These are phyloP conservation scores for Scaptodrosophila lebanonensis DNA, from an alignment of 1,140 invertebrate genomes.

Conservation along the genomic window DNA sequence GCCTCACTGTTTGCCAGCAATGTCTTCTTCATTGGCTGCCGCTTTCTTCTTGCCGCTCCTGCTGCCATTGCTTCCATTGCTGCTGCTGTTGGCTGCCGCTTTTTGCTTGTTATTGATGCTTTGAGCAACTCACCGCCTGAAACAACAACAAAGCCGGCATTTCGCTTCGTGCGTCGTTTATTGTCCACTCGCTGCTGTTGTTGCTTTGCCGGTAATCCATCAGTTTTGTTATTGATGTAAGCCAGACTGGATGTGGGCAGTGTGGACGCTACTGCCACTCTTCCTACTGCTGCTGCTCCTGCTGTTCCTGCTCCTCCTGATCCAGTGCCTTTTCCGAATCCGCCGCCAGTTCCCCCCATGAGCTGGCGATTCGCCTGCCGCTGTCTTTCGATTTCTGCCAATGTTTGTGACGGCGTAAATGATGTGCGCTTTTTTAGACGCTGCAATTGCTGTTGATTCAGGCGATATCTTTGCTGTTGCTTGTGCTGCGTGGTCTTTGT, in stretches of 20 bases:
- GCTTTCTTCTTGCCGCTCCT: slow-evolving; percentile 28
- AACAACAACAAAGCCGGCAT: slow-evolving; percentile 12
- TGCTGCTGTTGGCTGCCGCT: slow-evolving; percentile 32
- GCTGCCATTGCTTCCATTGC: slow-evolving; percentile 35
- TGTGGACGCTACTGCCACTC: slow-evolving; percentile 10
- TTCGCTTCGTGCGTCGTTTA: slow-evolving; percentile 47
- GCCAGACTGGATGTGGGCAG: slow-evolving; percentile 33
- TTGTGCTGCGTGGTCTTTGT: background rate
- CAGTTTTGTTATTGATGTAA: slow-evolving; percentile 68
- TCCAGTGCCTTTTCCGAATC: no score
- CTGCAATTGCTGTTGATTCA: slow-evolving; percentile 66
- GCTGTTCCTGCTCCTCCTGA: slow-evolving; percentile 28
- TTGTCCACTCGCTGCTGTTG: slow-evolving; percentile 27
- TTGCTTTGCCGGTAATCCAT: slow-evolving; percentile 65
- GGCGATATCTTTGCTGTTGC: slow-evolving; percentile 30
- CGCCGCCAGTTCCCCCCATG: no score
- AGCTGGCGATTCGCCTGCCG: slow-evolving; percentile 48
- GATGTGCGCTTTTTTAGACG: slow-evolving; percentile 72
- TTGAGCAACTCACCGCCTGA: slow-evolving; percentile 17
- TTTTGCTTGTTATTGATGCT: slow-evolving; percentile 41
- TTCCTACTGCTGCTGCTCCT: slow-evolving; percentile 25
- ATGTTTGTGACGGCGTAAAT: slow-evolving; percentile 72
- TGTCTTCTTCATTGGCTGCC: slow-evolving; percentile 3
- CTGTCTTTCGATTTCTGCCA: slow-evolving; percentile 64
- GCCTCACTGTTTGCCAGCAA: slow-evolving; percentile 22